Evolutionary conservation across 2,113 vertebrate species (phyloP).

Genomic region (Morone saxatilis): DNA sequence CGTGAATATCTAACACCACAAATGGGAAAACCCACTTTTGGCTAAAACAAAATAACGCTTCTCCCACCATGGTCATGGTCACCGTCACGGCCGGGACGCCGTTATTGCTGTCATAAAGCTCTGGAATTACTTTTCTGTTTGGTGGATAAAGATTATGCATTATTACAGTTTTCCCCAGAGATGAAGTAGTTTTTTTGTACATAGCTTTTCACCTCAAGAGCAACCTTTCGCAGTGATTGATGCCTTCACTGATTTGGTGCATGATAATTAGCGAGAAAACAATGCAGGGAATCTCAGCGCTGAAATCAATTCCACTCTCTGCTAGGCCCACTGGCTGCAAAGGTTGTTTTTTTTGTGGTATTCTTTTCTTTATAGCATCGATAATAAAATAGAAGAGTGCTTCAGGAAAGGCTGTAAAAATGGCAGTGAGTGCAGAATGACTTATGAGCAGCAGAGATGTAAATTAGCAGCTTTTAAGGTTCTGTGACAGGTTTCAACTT

Average conservation of each 20-base stretch:
- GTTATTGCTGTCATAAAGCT: slow-evolving; percentile 47
- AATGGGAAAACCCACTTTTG: slow-evolving; percentile 17
- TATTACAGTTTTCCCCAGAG: slow-evolving; percentile 17
- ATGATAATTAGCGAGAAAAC: slow-evolving; percentile 63
- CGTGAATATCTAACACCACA: slow-evolving; percentile 1
- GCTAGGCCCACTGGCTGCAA: slow-evolving; percentile 27
- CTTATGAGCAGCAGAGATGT: slow-evolving; percentile 35
- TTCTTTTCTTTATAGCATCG: slow-evolving; percentile 11
- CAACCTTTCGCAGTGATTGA: slow-evolving; percentile 39
- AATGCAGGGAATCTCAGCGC: slow-evolving; percentile 29
- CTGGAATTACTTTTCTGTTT: slow-evolving; percentile 43
- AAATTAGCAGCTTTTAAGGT: slow-evolving; percentile 22
- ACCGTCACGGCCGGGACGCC: background rate
- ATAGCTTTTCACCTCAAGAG: slow-evolving; percentile 48
- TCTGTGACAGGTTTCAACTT: slow-evolving; percentile 11
- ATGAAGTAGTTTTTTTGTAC: slow-evolving; percentile 30
- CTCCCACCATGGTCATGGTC: slow-evolving; percentile 1
- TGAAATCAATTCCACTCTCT: slow-evolving; percentile 60
- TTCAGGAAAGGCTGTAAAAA: slow-evolving; percentile 46
- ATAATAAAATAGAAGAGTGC: slow-evolving; percentile 31
- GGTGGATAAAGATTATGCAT: slow-evolving; percentile 54
- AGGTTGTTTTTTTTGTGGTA: slow-evolving; percentile 6
- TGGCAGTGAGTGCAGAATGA: slow-evolving; percentile 1
- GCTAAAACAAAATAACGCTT: slow-evolving; percentile 22
- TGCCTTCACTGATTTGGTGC: slow-evolving; percentile 52